Percentiles rank a stretch among this genome's conserved stretches.
Conservation (phyloP, 2,113 vertebrate genomes). For the Brachypteracias leptosomus region DNA sequence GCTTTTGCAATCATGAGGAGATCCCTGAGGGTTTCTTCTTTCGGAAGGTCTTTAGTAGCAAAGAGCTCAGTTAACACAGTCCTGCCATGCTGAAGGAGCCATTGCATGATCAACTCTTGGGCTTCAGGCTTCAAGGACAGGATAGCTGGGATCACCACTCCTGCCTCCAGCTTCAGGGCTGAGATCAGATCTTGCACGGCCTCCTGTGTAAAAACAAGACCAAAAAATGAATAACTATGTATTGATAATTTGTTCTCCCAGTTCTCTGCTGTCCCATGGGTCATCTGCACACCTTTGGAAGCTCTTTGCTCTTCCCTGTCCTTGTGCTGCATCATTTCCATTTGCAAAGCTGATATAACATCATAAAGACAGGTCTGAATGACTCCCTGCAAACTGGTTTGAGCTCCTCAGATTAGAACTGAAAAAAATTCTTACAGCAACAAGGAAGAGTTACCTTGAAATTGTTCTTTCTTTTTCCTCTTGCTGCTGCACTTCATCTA, state of each 20-base stretch:
- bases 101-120: slow-evolving; percentile 74
- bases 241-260: background rate
- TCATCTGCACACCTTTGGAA: background rate
- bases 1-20: slow-evolving; percentile 73
- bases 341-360: background rate
- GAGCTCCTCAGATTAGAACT: background rate
- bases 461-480: background rate
- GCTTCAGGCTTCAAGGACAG: slow-evolving; percentile 81
- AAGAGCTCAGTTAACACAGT: slow-evolving; percentile 61
- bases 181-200: slow-evolving; percentile 80
- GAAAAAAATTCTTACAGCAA: background rate
- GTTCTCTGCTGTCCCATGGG: background rate
- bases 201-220: slow-evolving; percentile 73
- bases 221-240: background rate
- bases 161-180: slow-evolving; percentile 78
- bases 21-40: slow-evolving; percentile 66
- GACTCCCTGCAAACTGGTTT: background rate
- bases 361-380: background rate
- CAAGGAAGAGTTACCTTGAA: background rate
- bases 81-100: slow-evolving; percentile 82
- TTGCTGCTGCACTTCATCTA: background rate
- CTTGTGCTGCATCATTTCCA: background rate
- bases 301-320: background rate
- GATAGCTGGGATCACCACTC: slow-evolving; percentile 77
- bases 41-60: slow-evolving; percentile 26